phyloP scores from a whole-genome alignment of 2,797 vertebrate genomes.

The Ictinia mississippiensis region DNA sequence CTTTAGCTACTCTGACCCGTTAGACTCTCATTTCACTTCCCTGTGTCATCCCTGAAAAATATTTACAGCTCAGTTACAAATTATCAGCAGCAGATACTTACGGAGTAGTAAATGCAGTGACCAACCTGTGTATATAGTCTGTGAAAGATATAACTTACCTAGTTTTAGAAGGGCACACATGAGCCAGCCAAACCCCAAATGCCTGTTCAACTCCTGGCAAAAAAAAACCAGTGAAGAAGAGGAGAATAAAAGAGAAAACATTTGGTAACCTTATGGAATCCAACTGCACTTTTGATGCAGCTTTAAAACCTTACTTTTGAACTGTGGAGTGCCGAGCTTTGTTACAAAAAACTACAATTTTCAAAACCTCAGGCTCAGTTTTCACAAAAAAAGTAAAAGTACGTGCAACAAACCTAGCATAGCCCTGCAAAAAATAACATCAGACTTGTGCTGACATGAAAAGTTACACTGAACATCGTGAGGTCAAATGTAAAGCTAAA shows the following conservation, averaged over 20 bases:
- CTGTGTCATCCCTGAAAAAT: neutral
- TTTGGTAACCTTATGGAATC: neutral
- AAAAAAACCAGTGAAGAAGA: neutral
- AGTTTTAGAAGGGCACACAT: neutral
- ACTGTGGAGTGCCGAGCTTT: neutral
- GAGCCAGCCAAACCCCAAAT: neutral
- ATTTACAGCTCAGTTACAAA: neutral
- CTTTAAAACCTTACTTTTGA: conserved; percentile 7
- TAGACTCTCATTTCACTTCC: neutral
- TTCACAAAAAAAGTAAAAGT: neutral
- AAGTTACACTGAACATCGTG: neutral
- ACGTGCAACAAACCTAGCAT: neutral
- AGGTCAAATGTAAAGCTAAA: neutral
- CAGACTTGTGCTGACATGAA: neutral
- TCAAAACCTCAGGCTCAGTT: neutral
- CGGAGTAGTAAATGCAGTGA: neutral
- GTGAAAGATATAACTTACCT: neutral
- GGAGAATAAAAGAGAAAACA: neutral
- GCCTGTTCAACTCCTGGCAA: neutral
- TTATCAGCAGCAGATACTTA: neutral
- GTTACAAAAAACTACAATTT: neutral
- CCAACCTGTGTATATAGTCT: neutral
- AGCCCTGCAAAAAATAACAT: neutral
- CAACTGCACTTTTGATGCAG: neutral
- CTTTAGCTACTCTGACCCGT: neutral